Evolutionary conservation across 2,888 invertebrate species (phyloP), one percentile per base, ranked within the genome.

Genomic region (Arctia plantaginis): DNA sequence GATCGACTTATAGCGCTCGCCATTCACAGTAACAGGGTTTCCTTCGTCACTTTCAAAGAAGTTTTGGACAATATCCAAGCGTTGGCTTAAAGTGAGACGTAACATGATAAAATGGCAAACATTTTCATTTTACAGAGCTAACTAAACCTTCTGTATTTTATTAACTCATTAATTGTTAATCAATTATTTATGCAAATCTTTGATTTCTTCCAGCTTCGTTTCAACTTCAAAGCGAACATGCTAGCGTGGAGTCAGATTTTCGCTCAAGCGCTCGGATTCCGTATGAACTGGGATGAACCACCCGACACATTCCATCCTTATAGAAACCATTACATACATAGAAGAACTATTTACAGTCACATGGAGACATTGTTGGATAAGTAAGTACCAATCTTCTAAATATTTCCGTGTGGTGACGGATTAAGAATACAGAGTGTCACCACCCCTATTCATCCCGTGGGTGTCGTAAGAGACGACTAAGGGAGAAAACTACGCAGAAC

Each of bases 211-310:
- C 92, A 98, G 98, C 95, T 97, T 81, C 96, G 98, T 47, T 90
- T 97, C 2, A 98, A 97, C 90, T 97, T 96, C 79, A 98, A 98
- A 93, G 96, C 97, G 66, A 97, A 97, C 86, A 94, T 97, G 83
- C 90, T 98, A 0, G 96, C 96, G 0, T 96, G 97, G 91, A 97
- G 96, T 80, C 96, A 97, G 79, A 94, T 98, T 73, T 97, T 97
- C 87, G 97, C 97, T 0, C 97, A 97, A 80, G 97, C 97, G 0
- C 92, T 97, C 79, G 97, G 97, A 0, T 97, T 97, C 89, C 97
- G 98, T 76, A 93, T 97, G 76, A 97, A 97, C 85, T 98, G 97
- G 96, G 96, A 97, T 73, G 92, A 97, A 2, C 97, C 97, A 0
- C 96, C 96, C 0, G 95, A 96, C 81, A 95, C 90, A 23, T 91